Conservation (phyloP, 1,140 invertebrate species). For the Lepidurus apus region DNA sequence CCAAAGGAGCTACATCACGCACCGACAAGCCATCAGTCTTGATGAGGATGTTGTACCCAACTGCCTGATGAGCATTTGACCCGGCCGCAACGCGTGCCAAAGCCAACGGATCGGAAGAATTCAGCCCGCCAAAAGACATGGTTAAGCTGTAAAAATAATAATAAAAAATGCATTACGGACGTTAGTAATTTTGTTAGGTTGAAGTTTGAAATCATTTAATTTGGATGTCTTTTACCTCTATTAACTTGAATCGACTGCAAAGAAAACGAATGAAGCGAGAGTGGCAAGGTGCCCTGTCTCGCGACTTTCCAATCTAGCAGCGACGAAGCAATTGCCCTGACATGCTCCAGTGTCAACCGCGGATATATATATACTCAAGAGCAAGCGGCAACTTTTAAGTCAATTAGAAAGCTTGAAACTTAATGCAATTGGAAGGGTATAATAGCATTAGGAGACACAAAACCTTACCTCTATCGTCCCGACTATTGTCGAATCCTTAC, state of each 20-base stretch:
- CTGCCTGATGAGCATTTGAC: constrained; percentile 1
- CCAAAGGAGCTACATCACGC: constrained; percentile 39
- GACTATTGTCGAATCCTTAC: constrained; percentile 2
- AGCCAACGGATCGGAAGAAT: constrained; percentile 5
- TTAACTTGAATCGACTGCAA: background rate
- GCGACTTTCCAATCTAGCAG: constrained; percentile 14
- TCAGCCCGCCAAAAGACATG: background rate
- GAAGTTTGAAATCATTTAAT: background rate
- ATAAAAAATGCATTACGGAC: background rate
- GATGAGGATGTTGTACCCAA: constrained; percentile 22
- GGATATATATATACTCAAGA: background rate
- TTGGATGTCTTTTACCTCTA: background rate
- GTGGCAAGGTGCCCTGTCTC: constrained; percentile 8
- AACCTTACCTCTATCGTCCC: background rate
- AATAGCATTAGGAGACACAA: background rate
- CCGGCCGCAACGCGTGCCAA: background rate
- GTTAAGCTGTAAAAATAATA: constrained; percentile 1
- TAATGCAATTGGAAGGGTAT: constrained; percentile 7
- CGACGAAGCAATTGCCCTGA: constrained; percentile 9
- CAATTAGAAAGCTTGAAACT: background rate
- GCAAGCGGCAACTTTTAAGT: background rate
- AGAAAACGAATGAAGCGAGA: constrained; percentile 21
- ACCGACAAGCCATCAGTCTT: constrained; percentile 24
- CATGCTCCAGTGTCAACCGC: background rate
- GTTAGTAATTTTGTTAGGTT: background rate